These are phyloP conservation scores for Thalassarche chlororhynchos DNA, from an alignment of 2,113 vertebrate species.

Conservation along the genomic window DNA sequence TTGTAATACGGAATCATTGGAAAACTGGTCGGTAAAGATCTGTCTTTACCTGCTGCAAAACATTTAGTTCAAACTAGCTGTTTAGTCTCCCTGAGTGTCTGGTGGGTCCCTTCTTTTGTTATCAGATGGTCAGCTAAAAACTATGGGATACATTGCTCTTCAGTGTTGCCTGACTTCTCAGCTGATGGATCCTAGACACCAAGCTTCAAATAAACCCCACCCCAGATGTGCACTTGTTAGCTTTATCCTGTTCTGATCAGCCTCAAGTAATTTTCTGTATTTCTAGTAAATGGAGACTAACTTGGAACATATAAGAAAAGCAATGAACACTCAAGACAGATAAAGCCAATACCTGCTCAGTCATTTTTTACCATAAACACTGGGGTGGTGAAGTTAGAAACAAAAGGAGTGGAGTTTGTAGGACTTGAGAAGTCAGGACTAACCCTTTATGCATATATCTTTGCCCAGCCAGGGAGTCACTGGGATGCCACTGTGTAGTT, in stretches of 20 bases:
- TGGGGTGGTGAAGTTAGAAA: background rate
- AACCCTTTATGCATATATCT: background rate
- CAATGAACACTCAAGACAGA: background rate
- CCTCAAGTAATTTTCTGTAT: background rate
- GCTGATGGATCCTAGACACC: background rate
- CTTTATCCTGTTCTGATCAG: background rate
- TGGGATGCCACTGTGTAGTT: background rate
- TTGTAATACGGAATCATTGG: background rate
- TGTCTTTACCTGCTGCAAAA: background rate
- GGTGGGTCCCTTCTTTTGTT: background rate
- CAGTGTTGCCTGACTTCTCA: background rate
- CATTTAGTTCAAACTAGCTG: background rate
- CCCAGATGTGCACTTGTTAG: background rate
- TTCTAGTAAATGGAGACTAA: background rate
- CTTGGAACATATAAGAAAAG: background rate
- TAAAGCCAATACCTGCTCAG: background rate
- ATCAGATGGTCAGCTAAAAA: background rate
- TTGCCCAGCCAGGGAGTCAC: background rate
- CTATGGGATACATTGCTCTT: background rate
- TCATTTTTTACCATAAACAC: background rate
- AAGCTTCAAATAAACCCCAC: background rate
- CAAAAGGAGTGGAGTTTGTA: background rate
- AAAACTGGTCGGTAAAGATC: background rate
- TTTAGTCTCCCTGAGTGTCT: background rate
- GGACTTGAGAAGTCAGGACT: background rate